Percentiles rank a stretch among this genome's conserved stretches.
Conservation (phyloP, 2,113 vertebrate species). For the Chunga burmeisteri region DNA sequence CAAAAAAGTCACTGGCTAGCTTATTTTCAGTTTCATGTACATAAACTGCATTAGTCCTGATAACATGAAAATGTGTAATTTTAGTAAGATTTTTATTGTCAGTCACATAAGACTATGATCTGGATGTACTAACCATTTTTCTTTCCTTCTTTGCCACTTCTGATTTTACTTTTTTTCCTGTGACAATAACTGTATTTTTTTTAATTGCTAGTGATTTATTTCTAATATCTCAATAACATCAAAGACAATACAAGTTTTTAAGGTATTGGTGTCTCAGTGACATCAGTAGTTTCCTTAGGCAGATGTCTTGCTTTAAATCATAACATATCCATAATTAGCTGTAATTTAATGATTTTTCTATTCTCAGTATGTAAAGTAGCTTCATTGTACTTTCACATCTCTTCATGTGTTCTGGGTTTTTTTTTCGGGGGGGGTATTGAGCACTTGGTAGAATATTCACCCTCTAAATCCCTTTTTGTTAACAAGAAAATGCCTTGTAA, state of each 20-base stretch:
- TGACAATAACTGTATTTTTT: not conserved
- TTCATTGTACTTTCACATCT: not conserved
- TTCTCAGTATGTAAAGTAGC: not conserved
- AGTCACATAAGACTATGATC: not conserved
- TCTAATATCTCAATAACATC: not conserved
- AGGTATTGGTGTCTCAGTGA: not conserved
- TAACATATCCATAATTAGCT: not conserved
- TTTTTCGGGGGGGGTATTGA: not conserved
- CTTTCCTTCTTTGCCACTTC: not conserved
- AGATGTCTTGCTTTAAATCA: not conserved
- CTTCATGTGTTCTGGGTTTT: not conserved
- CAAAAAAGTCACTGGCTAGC: not conserved
- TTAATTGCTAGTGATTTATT: not conserved
- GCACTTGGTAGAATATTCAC: not conserved
- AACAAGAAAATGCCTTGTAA: not conserved
- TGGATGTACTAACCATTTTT: not conserved
- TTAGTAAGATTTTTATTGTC: not conserved
- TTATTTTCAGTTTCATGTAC: not conserved
- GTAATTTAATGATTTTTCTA: not conserved
- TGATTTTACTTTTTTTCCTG: not conserved
- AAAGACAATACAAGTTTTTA: not conserved
- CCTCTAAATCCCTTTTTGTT: not conserved
- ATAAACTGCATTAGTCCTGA: not conserved
- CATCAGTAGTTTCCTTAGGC: not conserved
- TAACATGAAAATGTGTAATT: not conserved